A percentile compares a stretch with the other conserved stretches of the same genome.
These are phyloP conservation scores for Temnothorax rugatulus DNA, from an alignment of 2,888 invertebrate species.

Conservation along the genomic window DNA sequence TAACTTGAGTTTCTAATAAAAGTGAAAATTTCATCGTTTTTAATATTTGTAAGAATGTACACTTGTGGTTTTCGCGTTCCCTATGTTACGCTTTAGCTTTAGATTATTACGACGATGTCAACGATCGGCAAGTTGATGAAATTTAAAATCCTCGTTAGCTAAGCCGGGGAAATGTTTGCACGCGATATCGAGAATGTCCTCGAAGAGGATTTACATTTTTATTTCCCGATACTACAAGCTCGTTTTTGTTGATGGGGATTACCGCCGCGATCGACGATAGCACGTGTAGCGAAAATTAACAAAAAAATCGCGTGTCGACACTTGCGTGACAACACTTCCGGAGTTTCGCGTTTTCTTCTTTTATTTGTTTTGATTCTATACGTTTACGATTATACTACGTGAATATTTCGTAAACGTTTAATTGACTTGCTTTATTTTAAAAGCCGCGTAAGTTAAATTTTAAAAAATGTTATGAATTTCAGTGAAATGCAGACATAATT, in stretches of 20 bases:
- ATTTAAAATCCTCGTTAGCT: slow-evolving; percentile 15
- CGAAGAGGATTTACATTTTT: slow-evolving; percentile 51
- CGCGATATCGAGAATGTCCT: slow-evolving; percentile 35
- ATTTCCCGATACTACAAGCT: slow-evolving; percentile 46
- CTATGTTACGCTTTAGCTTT: slow-evolving; percentile 14
- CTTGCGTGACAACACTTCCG: slow-evolving; percentile 22
- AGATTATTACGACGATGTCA: background rate
- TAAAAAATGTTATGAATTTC: slow-evolving; percentile 12
- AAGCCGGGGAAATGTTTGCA: slow-evolving; percentile 29
- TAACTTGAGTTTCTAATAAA: background rate
- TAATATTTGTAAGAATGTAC: background rate
- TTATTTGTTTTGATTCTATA: slow-evolving; percentile 6
- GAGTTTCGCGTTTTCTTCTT: slow-evolving; percentile 22
- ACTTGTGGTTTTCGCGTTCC: background rate
- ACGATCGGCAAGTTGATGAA: background rate
- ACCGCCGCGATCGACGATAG: slow-evolving; percentile 49
- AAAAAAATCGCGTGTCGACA: slow-evolving; percentile 22
- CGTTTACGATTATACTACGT: background rate
- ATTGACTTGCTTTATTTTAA: slow-evolving; percentile 26
- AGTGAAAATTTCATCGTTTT: background rate
- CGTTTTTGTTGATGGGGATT: slow-evolving; percentile 47
- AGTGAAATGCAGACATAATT: background rate
- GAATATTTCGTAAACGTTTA: slow-evolving; percentile 21
- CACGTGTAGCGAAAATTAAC: slow-evolving; percentile 43
- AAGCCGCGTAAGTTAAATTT: background rate